Base-by-base conservation (phyloP, 2,113 vertebrate genomes). In the Neopipo cinnamomea region DNA sequence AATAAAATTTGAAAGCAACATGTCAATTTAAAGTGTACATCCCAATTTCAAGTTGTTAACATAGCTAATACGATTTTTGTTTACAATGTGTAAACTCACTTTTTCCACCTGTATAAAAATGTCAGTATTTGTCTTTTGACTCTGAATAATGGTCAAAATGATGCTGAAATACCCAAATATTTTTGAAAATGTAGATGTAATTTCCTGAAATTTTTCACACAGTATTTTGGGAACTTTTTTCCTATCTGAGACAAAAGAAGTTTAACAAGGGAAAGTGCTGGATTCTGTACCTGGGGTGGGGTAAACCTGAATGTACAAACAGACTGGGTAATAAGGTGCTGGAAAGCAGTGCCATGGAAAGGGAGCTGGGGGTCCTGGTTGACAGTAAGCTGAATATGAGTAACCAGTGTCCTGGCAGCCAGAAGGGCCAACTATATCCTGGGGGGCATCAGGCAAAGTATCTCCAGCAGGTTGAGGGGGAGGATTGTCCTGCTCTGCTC, bases 21-120 rank as follows among this genome's bases (percentile, higher is more conserved):
- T 25, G 7, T 23, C 20, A 31, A 6, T 62, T 68, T 41, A 53
- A 74, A 79, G 2, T 41, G n/a, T 11, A 17, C 8, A 52, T 44
- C 17, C 3, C 49, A 30, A 49, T 88, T 85, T 70, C 19, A 78
- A 59, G 17, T 14, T 37, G 3, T 25, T 88, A 22, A 30, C 21
- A 28, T 46, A 47, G 35, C 58, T 75, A 50, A 24, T 44, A 52
- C 20, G 2, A 11, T 15, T 56, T 89, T 85, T 78, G 8, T 53
- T 85, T 65, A 31, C 5, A 58, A 35, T 37, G 1, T 56, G 3
- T 35, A 47, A 74, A 66, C 9, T 35, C 15, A 33, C 5, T 47
- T 59, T 33, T 25, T 2, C 1, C 1, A 23, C 7, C 2, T 2
- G 2, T 31, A 42, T 22, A 70, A 61, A 47, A 50, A 41, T 20